Evolutionary conservation across 2,888 invertebrate species (phyloP).

Genomic region (Elaeidobius kamerunicus): DNA sequence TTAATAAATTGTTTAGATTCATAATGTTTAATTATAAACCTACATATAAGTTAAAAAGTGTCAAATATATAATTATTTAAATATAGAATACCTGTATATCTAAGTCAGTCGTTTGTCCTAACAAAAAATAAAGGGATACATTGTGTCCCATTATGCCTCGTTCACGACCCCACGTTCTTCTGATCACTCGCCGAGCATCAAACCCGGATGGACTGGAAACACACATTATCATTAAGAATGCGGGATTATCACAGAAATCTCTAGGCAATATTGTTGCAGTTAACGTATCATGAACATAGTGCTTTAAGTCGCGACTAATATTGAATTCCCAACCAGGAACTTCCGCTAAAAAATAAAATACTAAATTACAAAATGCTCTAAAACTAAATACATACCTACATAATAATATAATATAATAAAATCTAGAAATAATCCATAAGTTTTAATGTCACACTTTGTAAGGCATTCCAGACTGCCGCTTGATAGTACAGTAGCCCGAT

Average conservation of each 20-base stretch:
- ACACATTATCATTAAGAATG: conserved; percentile 61
- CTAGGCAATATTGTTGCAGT: conserved; percentile 37
- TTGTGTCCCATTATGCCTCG: conserved; percentile 36
- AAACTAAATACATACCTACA: not conserved
- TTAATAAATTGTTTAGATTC: no score
- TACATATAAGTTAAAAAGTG: not conserved
- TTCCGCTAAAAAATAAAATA: conserved; percentile 38
- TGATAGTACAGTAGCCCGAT: no score
- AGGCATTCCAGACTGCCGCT: no score
- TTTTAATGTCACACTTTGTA: no score
- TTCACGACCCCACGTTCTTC: conserved; percentile 66
- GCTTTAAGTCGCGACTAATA: conserved; percentile 67
- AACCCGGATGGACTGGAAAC: conserved; percentile 71
- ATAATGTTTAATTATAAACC: not conserved
- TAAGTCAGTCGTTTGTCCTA: conserved; percentile 60
- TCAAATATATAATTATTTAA: conserved; percentile 1
- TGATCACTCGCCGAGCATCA: conserved; percentile 62
- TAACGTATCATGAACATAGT: conserved; percentile 57
- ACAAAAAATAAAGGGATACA: conserved; percentile 37
- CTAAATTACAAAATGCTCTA: not conserved
- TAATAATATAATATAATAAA: no score
- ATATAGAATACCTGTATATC: conserved; percentile 50
- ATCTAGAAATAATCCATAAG: no score
- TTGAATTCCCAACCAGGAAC: conserved; percentile 71
- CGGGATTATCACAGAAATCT: conserved; percentile 37